Evolutionary conservation across 2,797 vertebrate genomes (phyloP).

Genomic region (Sebastes glaucus): DNA sequence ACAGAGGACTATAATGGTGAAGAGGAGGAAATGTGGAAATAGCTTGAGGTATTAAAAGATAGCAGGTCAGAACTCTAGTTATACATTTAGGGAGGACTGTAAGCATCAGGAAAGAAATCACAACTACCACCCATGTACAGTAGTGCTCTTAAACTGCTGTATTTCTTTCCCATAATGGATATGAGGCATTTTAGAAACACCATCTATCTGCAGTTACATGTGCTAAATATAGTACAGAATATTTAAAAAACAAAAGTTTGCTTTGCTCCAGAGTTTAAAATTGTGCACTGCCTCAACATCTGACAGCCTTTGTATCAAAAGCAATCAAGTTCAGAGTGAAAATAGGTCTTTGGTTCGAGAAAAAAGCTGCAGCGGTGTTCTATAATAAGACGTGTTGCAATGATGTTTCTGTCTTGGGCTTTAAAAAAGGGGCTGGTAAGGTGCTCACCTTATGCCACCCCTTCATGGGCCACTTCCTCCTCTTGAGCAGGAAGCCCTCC

Average conservation of each 20-base stretch:
- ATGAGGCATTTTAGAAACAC: neutral
- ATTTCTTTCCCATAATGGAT: neutral
- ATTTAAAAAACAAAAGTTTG: neutral
- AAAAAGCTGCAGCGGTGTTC: neutral
- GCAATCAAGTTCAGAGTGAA: neutral
- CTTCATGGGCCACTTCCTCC: slow-evolving; percentile 98
- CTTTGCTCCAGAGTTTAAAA: neutral
- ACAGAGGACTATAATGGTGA: slow-evolving; percentile 9
- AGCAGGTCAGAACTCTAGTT: slow-evolving; percentile 8
- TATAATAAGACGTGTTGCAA: neutral
- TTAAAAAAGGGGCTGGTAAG: neutral
- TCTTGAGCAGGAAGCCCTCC: slow-evolving; percentile 95
- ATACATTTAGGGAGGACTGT: neutral
- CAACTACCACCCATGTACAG: neutral
- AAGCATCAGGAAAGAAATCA: neutral
- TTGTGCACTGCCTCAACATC: neutral
- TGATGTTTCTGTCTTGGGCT: neutral
- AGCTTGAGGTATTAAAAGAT: slow-evolving; percentile 35
- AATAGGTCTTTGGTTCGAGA: neutral
- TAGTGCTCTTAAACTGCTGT: neutral
- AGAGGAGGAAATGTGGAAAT: slow-evolving; percentile 38
- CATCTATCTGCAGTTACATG: neutral
- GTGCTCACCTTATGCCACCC: slow-evolving; percentile 96
- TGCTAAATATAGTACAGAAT: neutral
- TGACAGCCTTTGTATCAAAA: neutral